Conservation (phyloP, 2,113 vertebrate genomes). For the Corvus moneduloides region DNA sequence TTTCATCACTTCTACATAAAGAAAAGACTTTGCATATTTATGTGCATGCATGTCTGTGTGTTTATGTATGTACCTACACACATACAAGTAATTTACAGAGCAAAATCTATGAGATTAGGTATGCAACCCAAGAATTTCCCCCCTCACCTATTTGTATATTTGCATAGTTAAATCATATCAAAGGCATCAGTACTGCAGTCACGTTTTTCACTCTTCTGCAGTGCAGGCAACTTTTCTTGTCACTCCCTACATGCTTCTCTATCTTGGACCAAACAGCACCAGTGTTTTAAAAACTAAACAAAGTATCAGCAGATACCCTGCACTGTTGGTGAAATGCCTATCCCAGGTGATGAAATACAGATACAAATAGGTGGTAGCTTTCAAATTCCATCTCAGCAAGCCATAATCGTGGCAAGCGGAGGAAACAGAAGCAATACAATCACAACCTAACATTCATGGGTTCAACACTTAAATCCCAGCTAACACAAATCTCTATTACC, state of each 20-base stretch:
- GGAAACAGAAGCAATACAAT: background rate
- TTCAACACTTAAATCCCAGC: background rate
- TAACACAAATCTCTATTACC: constrained; percentile 9
- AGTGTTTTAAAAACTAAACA: constrained; percentile 1
- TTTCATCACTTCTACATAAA: constrained; percentile 43
- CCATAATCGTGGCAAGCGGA: background rate
- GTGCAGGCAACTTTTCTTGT: constrained; percentile 6
- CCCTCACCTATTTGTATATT: constrained; percentile 45
- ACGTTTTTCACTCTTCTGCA: background rate
- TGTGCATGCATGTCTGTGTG: constrained; percentile 16
- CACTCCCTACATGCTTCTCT: background rate
- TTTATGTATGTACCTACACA: constrained; percentile 23
- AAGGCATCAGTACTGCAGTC: constrained; percentile 51
- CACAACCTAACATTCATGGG: constrained; percentile 3
- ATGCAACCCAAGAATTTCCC: background rate
- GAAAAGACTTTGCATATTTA: constrained; percentile 46
- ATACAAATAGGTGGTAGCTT: constrained; percentile 51
- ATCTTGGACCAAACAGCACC: constrained; percentile 44
- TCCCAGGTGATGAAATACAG: constrained; percentile 14
- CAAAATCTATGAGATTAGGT: constrained; percentile 9
- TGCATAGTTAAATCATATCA: constrained; percentile 32
- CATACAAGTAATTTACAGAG: background rate
- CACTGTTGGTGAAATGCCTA: constrained; percentile 49
- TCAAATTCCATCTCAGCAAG: background rate
- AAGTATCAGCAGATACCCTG: background rate